Conservation (phyloP, 2,113 vertebrate species). For the Leptosomus discolor region DNA sequence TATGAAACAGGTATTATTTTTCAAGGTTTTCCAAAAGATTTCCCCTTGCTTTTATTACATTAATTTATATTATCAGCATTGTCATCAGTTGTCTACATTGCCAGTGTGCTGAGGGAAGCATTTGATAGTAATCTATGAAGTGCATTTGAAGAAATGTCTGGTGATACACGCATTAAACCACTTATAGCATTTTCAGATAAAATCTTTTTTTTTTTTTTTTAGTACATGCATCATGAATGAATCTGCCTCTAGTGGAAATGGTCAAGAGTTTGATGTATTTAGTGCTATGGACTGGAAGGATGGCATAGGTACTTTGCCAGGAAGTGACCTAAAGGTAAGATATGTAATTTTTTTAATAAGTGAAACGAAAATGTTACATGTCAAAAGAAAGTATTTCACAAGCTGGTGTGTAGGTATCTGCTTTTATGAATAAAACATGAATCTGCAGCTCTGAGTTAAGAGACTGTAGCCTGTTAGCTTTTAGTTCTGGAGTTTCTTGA, state of each 20-base stretch:
- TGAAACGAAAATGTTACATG: slow-evolving; percentile 21
- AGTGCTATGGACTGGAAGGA: slow-evolving; percentile 98
- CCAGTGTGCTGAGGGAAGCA: background rate
- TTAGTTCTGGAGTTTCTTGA: slow-evolving; percentile 8
- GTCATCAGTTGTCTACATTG: background rate
- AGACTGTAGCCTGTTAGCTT: slow-evolving; percentile 30
- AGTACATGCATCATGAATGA: slow-evolving; percentile 79
- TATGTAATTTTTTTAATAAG: background rate
- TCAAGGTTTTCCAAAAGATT: background rate
- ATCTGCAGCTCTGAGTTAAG: slow-evolving; percentile 17
- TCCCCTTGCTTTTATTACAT: background rate
- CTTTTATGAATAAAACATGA: slow-evolving; percentile 36
- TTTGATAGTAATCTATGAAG: background rate
- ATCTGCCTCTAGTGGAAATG: slow-evolving; percentile 73
- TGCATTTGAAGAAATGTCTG: background rate
- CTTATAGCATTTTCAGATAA: background rate
- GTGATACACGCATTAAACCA: background rate
- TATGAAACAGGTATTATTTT: background rate
- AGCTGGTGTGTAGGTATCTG: slow-evolving; percentile 20
- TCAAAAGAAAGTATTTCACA: slow-evolving; percentile 29
- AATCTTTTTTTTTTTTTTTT: background rate
- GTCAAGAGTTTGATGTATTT: slow-evolving; percentile 93
- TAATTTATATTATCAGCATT: background rate
- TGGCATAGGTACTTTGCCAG: slow-evolving; percentile 93
- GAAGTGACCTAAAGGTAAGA: slow-evolving; percentile 92